Conservation (phyloP, 2,888 invertebrate genomes). For the Fragum whitleyi region DNA sequence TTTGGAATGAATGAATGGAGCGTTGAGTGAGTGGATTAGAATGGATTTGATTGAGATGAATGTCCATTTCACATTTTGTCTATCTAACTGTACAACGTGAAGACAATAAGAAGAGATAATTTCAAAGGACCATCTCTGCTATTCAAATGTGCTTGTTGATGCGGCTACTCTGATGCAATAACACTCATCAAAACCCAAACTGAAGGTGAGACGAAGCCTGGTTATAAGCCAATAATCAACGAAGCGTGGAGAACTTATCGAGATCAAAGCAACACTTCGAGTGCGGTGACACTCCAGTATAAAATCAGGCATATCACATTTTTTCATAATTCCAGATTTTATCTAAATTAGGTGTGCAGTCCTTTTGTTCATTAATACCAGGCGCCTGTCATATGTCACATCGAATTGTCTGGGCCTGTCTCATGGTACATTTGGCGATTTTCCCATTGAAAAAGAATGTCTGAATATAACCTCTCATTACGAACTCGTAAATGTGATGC, state of each 20-base stretch:
- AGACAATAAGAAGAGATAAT: too few species aligned
- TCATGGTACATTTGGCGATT: conserved; percentile 24
- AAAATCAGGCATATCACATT: not conserved
- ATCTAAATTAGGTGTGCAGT: conserved; percentile 23
- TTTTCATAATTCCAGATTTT: conserved; percentile 20
- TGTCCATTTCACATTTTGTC: too few species aligned
- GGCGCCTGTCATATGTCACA: not conserved
- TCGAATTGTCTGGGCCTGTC: not conserved
- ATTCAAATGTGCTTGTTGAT: too few species aligned
- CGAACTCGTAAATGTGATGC: not conserved
- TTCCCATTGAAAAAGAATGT: not conserved
- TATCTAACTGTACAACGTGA: too few species aligned
- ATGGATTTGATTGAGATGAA: too few species aligned
- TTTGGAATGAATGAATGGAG: too few species aligned
- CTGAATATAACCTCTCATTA: conserved; percentile 20
- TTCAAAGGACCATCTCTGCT: too few species aligned
- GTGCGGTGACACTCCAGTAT: conserved; percentile 3
- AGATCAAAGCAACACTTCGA: conserved; percentile 9
- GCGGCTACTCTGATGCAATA: not conserved
- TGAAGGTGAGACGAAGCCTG: conserved; percentile 1
- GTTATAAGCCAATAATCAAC: conserved; percentile 2
- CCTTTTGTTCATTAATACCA: conserved; percentile 9
- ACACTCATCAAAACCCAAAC: not conserved
- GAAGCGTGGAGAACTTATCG: conserved; percentile 1
- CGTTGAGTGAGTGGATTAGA: too few species aligned